A percentile compares a stretch with the other conserved stretches of the same genome.
These are phyloP conservation scores for Aelia acuminata DNA, from an alignment of 2,888 invertebrate species.

Conservation along the genomic window DNA sequence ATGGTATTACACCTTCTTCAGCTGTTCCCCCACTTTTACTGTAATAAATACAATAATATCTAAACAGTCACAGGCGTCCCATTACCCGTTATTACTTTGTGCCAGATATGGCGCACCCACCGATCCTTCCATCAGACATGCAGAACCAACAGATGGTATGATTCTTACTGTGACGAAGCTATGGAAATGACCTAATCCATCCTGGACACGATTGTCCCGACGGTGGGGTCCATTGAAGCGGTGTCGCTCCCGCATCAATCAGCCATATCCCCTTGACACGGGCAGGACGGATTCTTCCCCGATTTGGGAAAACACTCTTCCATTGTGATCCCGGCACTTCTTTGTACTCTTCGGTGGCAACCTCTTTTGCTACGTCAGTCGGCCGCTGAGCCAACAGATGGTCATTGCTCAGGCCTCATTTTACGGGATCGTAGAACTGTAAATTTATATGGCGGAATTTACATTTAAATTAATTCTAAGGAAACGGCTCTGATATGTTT, in stretches of 20 bases:
- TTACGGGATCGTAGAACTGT: slow-evolving; percentile 1
- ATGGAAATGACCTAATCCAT: slow-evolving; percentile 28
- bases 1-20: too few species aligned
- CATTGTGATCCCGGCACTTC: neutral
- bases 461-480: neutral
- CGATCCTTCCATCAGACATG: neutral
- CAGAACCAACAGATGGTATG: slow-evolving; percentile 11
- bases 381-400: neutral
- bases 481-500: neutral
- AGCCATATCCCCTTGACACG: neutral
- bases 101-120: neutral
- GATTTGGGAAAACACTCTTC: slow-evolving; percentile 6
- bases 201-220: neutral
- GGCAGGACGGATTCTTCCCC: neutral
- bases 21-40: neutral
- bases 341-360: neutral
- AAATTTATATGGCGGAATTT: neutral
- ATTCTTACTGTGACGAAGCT: neutral
- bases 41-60: neutral
- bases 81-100: neutral
- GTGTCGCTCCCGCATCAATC: slow-evolving; percentile 29
- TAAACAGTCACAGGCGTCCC: neutral
- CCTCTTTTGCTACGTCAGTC: neutral
- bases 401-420: neutral
- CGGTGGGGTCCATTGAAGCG: neutral